Base-by-base conservation (phyloP, 2,888 invertebrate genomes). In the Aleiodes leptofemur region DNA sequence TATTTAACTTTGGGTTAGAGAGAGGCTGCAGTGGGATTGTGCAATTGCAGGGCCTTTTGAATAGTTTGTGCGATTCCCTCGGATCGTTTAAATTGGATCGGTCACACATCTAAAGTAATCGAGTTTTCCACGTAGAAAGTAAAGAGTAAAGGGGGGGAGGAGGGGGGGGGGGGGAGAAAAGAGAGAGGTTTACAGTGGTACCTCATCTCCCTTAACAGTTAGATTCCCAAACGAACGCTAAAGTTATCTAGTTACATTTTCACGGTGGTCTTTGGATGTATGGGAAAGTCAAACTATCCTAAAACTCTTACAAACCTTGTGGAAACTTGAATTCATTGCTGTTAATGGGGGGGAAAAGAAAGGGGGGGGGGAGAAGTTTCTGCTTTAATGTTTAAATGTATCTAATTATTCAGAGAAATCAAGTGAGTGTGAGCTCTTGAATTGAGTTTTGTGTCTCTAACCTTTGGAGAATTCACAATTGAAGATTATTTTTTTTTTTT, bases 11-110 rank as follows among this genome's bases (percentile, higher is more conserved):
- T 72, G 43, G 38, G 56, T 16, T 43, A n/a, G 59, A 66, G 57
- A 23, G 23, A 23, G 23, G 75, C 7, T 29, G 55, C 43, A 55
- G 31, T 53, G 29, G 68, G 59, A 76, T 59, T 69, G 64, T 61
- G 72, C 72, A 69, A 69, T 76, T 76, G 74, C 69, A 38, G 51
- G 51, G 51, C 68, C 75, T 71, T 57, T 64, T 53, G 66, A 72
- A 76, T 76, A 76, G 76, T 72, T 76, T 53, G 51, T 23, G 38
- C 53, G n/a, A 56, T 68, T 76, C 59, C 50, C 64, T n/a, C 31
- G 59, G 61, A 76, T 76, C 76, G 72, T 69, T 76, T 75, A 76
- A 76, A 72, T 76, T 72, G 59, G 72, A 72, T 76, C 69, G 69
- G 76, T 69, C 69, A 76, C 76, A 76, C 72, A 72, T 72, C 69